Evolutionary conservation across 2,888 invertebrate species (phyloP).

Genomic region (Campoplex nolae): DNA sequence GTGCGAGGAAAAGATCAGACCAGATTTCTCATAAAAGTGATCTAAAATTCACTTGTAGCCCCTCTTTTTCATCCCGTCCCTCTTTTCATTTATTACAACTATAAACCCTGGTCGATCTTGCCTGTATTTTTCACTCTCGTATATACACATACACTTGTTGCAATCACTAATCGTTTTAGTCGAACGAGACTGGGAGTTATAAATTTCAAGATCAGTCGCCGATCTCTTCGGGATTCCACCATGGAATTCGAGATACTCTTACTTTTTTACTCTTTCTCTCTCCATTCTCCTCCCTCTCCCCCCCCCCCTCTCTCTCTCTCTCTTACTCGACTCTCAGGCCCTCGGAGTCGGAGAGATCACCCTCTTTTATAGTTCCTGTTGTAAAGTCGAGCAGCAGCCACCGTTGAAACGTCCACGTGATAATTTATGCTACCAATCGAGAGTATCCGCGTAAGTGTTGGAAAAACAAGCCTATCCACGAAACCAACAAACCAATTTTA

Average conservation of each 20-base stretch:
- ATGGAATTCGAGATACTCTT: conserved; percentile 50
- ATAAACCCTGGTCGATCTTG: conserved; percentile 35
- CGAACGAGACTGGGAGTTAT: conserved; percentile 62
- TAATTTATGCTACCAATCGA: conserved; percentile 74
- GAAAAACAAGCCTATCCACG: conserved; percentile 36
- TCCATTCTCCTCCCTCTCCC: neutral
- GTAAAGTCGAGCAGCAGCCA: conserved; percentile 72
- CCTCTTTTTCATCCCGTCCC: conserved; percentile 7
- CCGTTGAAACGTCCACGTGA: conserved; percentile 64
- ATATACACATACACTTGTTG: conserved; percentile 48
- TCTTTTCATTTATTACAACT: conserved; percentile 42
- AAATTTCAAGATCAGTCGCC: conserved; percentile 72
- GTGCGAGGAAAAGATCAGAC: conserved; percentile 7
- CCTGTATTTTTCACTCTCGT: conserved; percentile 9
- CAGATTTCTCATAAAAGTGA: conserved; percentile 31
- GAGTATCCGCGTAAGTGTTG: conserved; percentile 60
- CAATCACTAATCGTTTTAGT: conserved; percentile 65
- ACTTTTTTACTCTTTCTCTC: conserved; percentile 19
- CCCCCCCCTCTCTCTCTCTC: neutral
- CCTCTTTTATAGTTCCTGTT: conserved; percentile 70
- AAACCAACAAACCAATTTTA: conserved; percentile 32
- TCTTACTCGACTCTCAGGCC: conserved; percentile 27
- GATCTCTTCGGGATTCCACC: conserved; percentile 70
- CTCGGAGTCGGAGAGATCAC: conserved; percentile 45
- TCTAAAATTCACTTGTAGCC: conserved; percentile 8